These are phyloP conservation scores for Eleginops maclovinus DNA, from an alignment of 2,113 vertebrate species.

Conservation along the genomic window DNA sequence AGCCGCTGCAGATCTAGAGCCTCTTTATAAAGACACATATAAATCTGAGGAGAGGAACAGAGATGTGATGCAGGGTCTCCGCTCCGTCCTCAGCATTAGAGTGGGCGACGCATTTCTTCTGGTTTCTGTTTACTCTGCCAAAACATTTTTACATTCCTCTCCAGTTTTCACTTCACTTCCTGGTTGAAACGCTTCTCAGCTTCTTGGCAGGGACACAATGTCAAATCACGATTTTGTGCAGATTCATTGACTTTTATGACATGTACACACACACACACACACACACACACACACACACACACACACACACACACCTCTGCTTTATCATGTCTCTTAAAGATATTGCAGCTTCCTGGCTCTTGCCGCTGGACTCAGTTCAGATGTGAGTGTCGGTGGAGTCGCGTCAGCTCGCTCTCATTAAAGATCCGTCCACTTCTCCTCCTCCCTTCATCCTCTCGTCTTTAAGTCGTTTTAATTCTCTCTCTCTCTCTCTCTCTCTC, in stretches of 20 bases:
- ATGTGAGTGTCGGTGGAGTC: conserved; percentile 34
- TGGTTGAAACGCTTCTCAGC: not conserved
- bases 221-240: too few species aligned
- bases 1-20: conserved; percentile 7
- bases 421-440: not conserved
- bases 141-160: conserved; percentile 24
- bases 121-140: conserved; percentile 24
- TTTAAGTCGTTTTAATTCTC: conserved; percentile 8
- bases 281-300: conserved; percentile 1
- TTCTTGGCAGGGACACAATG: too few species aligned
- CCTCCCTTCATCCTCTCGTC: conserved; percentile 24
- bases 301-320: conserved; percentile 25
- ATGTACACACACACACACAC: conserved; percentile 18
- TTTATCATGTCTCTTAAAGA: conserved; percentile 31
- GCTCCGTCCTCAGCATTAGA: not conserved
- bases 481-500: conserved; percentile 20
- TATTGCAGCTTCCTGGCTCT: conserved; percentile 54
- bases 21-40: not conserved
- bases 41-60: not conserved
- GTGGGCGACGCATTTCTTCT: conserved; percentile 34
- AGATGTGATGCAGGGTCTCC: too few species aligned
- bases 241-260: too few species aligned
- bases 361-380: not conserved
- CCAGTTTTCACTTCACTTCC: conserved; percentile 41
- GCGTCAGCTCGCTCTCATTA: conserved; percentile 9